phyloP scores from a whole-genome alignment of 2,113 vertebrate species.

The Toxotes chatareus region DNA sequence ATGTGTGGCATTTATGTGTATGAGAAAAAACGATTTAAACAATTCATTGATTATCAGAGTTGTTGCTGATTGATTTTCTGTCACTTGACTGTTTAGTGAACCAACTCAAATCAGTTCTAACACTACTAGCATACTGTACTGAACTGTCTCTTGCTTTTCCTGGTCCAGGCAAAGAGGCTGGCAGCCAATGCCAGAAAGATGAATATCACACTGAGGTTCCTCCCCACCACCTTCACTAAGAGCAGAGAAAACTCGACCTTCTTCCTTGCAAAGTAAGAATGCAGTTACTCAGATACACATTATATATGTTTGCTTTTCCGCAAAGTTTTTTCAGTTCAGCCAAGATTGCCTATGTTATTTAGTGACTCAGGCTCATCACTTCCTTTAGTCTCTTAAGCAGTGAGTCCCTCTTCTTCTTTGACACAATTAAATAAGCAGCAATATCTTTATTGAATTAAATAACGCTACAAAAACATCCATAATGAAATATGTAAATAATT shows the following conservation, averaged over 20 bases:
- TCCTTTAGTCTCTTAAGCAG: not conserved
- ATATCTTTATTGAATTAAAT: not conserved
- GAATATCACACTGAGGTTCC: conserved; percentile 88
- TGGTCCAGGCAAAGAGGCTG: conserved; percentile 84
- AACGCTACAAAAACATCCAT: not conserved
- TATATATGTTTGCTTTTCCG: not conserved
- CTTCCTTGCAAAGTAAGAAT: conserved; percentile 86
- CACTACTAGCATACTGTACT: not conserved
- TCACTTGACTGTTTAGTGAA: too few species aligned
- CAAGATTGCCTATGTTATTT: not conserved
- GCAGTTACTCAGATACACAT: not conserved
- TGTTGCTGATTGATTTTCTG: too few species aligned
- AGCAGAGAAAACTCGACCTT: conserved; percentile 92
- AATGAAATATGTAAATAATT: not conserved
- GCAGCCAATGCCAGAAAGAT: conserved; percentile 85
- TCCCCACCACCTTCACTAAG: conserved; percentile 91
- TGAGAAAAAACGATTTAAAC: too few species aligned
- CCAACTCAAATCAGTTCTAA: too few species aligned
- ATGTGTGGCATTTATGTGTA: too few species aligned
- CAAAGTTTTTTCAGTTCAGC: not conserved
- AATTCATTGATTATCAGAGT: too few species aligned
- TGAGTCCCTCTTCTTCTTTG: not conserved
- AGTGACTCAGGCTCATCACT: not conserved
- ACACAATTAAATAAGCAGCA: too few species aligned
- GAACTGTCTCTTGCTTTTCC: not conserved